Conservation (phyloP, 2,797 vertebrate genomes). For the Garrulus glandarius region DNA sequence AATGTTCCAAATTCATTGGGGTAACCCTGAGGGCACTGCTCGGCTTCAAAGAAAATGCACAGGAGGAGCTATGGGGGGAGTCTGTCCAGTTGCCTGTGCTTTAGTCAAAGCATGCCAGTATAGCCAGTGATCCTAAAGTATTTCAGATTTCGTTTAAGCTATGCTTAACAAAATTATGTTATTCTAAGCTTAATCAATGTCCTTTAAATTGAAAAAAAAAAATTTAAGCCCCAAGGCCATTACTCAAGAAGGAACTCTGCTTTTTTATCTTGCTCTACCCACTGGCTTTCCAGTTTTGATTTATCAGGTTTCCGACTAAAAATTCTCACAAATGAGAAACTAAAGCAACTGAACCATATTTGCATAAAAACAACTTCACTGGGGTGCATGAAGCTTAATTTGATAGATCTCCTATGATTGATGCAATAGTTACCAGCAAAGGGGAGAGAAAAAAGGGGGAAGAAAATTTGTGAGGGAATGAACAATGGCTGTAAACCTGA, state of each 20-base stretch:
- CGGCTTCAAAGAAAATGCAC: not conserved
- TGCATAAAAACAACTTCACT: conserved; percentile 47
- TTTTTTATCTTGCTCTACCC: not conserved
- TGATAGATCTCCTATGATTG: not conserved
- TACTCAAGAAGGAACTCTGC: not conserved
- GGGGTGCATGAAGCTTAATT: not conserved
- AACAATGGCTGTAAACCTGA: conserved; percentile 2
- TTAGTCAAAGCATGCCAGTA: not conserved
- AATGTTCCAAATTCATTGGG: not conserved
- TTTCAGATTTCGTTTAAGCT: not conserved
- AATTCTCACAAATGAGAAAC: conserved; percentile 17
- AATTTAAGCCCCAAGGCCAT: not conserved
- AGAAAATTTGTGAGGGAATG: not conserved
- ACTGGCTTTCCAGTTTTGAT: not conserved
- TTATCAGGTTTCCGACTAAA: not conserved
- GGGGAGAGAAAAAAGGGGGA: not conserved
- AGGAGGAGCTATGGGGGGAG: not conserved
- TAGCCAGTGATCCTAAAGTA: not conserved
- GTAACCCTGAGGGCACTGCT: not conserved
- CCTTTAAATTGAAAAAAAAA: not conserved
- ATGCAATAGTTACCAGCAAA: conserved; percentile 24
- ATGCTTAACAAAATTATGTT: not conserved
- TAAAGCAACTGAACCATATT: conserved; percentile 14
- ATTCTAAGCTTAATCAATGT: not conserved
- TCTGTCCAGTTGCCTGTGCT: not conserved